These are phyloP conservation scores for Tyrannus savana DNA, from an alignment of 2,113 vertebrate genomes.

Conservation along the genomic window DNA sequence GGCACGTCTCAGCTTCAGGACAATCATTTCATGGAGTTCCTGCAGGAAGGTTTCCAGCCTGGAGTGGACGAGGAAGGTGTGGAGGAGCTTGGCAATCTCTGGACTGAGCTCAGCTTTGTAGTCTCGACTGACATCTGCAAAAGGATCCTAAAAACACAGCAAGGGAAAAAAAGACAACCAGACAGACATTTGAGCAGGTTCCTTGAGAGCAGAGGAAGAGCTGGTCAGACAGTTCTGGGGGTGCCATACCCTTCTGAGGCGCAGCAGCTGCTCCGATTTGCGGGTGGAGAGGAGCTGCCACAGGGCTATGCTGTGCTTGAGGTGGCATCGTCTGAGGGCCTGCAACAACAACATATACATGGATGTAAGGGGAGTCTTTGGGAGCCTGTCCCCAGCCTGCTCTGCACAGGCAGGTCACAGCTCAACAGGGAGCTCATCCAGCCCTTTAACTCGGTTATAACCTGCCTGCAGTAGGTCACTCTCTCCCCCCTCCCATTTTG, in stretches of 20 bases:
- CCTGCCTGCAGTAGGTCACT: background rate
- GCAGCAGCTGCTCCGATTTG: conserved; percentile 89
- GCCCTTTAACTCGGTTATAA: too few relatives aligned
- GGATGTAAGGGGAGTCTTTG: background rate
- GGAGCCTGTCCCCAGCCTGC: background rate
- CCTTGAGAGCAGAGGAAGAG: background rate
- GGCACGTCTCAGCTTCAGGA: conserved; percentile 77
- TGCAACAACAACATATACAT: conserved; percentile 35
- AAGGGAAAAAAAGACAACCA: background rate
- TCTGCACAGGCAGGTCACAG: background rate
- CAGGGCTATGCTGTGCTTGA: conserved; percentile 84
- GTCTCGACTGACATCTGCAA: conserved; percentile 70
- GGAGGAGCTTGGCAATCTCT: conserved; percentile 71
- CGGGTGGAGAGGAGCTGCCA: conserved; percentile 89
- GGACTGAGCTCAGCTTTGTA: conserved; percentile 78
- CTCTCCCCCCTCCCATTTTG: background rate
- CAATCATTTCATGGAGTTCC: conserved; percentile 91
- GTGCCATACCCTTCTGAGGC: conserved; percentile 80
- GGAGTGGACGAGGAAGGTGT: conserved; percentile 78
- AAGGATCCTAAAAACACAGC: conserved; percentile 83
- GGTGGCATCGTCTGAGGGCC: conserved; percentile 80
- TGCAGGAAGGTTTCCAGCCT: conserved; percentile 84
- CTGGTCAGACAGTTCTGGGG: background rate
- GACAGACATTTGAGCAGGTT: background rate
- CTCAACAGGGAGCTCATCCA: background rate